These are phyloP conservation scores for Hylyphantes graminicola DNA, from an alignment of 1,140 invertebrate species.

Conservation along the genomic window DNA sequence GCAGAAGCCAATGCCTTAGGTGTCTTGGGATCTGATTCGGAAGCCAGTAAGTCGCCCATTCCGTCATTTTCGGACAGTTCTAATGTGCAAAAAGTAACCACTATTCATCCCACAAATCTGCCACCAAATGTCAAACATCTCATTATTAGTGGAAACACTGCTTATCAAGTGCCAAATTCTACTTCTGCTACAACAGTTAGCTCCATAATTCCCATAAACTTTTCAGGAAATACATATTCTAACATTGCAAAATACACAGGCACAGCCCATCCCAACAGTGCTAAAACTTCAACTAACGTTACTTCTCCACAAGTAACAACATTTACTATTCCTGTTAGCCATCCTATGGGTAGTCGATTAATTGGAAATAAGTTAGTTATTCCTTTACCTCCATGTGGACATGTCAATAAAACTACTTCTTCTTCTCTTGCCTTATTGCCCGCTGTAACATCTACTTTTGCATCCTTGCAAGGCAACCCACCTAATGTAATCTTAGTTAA, in stretches of 20 bases:
- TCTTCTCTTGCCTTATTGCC: slow-evolving; percentile 21
- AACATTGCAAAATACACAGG: slow-evolving; percentile 25
- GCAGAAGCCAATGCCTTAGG: slow-evolving; percentile 31
- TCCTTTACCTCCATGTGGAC: slow-evolving; percentile 27
- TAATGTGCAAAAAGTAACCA: background rate
- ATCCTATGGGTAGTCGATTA: slow-evolving; percentile 18
- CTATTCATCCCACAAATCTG: slow-evolving; percentile 37
- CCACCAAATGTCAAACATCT: slow-evolving; percentile 45
- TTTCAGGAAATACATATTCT: background rate
- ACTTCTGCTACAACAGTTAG: background rate
- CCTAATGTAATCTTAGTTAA: slow-evolving; percentile 46
- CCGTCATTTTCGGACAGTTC: background rate
- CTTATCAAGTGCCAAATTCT: slow-evolving; percentile 2
- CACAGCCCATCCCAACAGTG: background rate
- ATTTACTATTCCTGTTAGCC: slow-evolving; percentile 48
- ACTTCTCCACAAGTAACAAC: slow-evolving; percentile 39
- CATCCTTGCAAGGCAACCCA: background rate
- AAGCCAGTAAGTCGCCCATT: slow-evolving; percentile 42
- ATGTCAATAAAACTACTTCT: slow-evolving; percentile 4
- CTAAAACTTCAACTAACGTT: slow-evolving; percentile 6
- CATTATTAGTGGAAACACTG: slow-evolving; percentile 19
- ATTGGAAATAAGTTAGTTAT: slow-evolving; percentile 48
- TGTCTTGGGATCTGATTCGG: slow-evolving; percentile 44
- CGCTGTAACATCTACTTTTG: slow-evolving; percentile 9
- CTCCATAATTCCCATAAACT: slow-evolving; percentile 26